Evolutionary conservation across 2,113 vertebrate species (phyloP), one percentile per base, ranked within the genome.

Genomic region (Oncorhynchus keta): DNA sequence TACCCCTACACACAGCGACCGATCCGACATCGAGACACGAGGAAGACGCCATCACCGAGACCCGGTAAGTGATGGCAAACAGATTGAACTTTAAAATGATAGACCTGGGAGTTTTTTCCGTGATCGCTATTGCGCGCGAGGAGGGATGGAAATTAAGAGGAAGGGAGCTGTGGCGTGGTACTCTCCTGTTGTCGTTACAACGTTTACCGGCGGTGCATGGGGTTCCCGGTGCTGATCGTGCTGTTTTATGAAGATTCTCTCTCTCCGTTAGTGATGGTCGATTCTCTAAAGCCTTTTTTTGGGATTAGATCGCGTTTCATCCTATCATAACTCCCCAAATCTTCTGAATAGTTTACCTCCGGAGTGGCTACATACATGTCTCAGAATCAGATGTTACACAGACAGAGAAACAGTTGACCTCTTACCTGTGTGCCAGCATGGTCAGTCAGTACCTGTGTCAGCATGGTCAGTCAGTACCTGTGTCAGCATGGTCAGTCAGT

Each of bases 21-120:
- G 75, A 83, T 49, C 80, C 88, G 85, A 81, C 88, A 81, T 80
- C 68, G 71, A 75, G 62, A 90, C 81, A 73, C 87, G 84, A 80
- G 84, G 73, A 89, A 87, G 87, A 85, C 88, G 85, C 80, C 83
- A 11, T 55, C 6, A 80, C 76, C 16, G 72, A 80, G 85, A 81
- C 32, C 87, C 86, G 92, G 93, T 94, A 94, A 93, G 93, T 93
- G 90, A 87, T 83, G 80, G 84, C 30, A 80, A 78, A 70, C 88
- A 86, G 67, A 45, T 88, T 84, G 72, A 91, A 93, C 90, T 93
- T 92, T 84, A 39, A 57, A 59, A 70, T 66, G 4, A 49, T 7
- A 70, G 68, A 64, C 28, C 35, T 49, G 64, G n/a, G 18, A 55
- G 68, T 57, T 59, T 48, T 16, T 57, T 72, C 76, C 57, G 73